Base-by-base conservation (phyloP, 2,113 vertebrate genomes). In the Sylvia atricapilla region DNA sequence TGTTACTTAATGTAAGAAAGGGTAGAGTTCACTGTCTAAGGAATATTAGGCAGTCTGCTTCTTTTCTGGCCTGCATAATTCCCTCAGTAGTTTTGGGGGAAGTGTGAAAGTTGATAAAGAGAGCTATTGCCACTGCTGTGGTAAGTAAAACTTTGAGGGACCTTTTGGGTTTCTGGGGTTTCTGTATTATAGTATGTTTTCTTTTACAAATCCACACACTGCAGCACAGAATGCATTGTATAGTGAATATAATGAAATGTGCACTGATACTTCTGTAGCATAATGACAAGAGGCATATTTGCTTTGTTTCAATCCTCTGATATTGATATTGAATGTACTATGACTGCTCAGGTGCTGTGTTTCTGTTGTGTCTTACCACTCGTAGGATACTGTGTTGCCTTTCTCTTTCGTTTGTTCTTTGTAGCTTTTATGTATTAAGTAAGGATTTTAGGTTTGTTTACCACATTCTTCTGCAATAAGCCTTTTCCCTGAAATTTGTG, bases 391-490 rank as follows among this genome's bases (percentile, higher is more conserved):
- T 22, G 4, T 37, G 2, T 74, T 74, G 79, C 12, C 13, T 77
- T 90, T 58, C 7, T 53, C 15, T 66, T 63, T 37, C 66, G 44
- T 79, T 93, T 75, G 23, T 77, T 76, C 8, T 69, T 83, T 84
- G 16, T 53, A 84, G 47, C 8, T 81, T 84, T 25, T 53, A 13
- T 5, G 11, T 43, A 13, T 31, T 37, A 30, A n/a, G 20, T 52
- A n/a, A 63, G 44, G 44, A 52, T 41, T 73, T 90, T 66, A 86
- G 33, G n/a, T 68, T 81, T 94, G 90, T 95, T 95, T 95, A 90
- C 83, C 30, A 39, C 83, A 25, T 93, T 93, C 79, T 80, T 93
- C 55, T 87, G 50, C 55, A 90, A 2, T 91, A 88, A 94, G 33
- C 6, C 17, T 93, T 77, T 79, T 52, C 62, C 74, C 19, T 93